phyloP scores from a whole-genome alignment of 2,113 vertebrate genomes.

The Myrmecophaga tridactyla region DNA sequence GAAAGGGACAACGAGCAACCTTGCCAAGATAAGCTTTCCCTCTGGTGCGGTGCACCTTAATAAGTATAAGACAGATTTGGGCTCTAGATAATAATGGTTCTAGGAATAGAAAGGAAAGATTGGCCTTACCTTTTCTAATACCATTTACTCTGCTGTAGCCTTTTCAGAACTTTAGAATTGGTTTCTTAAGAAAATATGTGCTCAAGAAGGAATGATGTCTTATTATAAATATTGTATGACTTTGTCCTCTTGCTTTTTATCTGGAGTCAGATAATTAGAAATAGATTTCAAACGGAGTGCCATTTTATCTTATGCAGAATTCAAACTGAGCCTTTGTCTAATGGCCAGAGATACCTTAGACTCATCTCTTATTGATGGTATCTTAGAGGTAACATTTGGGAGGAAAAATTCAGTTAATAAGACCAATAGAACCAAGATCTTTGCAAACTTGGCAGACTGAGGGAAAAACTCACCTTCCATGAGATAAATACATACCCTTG shows the following conservation, averaged over 20 bases:
- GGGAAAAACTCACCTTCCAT: background rate
- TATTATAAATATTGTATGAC: constrained; percentile 23
- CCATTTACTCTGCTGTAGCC: background rate
- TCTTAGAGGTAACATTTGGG: background rate
- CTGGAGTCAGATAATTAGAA: constrained; percentile 11
- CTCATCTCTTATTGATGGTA: background rate
- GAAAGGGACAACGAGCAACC: background rate
- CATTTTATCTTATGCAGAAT: background rate
- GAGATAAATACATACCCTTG: background rate
- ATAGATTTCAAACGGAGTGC: background rate
- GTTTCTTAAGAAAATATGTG: background rate
- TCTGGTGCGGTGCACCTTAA: background rate
- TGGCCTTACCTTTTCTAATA: background rate
- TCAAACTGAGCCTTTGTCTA: background rate
- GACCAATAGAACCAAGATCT: background rate
- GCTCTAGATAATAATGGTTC: background rate
- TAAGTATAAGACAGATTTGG: background rate
- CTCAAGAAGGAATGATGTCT: background rate
- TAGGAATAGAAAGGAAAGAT: background rate
- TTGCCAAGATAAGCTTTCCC: background rate
- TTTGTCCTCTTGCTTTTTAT: constrained; percentile 27
- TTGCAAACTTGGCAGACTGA: background rate
- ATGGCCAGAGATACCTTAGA: background rate
- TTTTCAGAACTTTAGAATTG: constrained; percentile 4
- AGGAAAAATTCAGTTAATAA: background rate